phyloP scores from a whole-genome alignment of 2,797 vertebrate genomes.

The Sebastes umbrosus region DNA sequence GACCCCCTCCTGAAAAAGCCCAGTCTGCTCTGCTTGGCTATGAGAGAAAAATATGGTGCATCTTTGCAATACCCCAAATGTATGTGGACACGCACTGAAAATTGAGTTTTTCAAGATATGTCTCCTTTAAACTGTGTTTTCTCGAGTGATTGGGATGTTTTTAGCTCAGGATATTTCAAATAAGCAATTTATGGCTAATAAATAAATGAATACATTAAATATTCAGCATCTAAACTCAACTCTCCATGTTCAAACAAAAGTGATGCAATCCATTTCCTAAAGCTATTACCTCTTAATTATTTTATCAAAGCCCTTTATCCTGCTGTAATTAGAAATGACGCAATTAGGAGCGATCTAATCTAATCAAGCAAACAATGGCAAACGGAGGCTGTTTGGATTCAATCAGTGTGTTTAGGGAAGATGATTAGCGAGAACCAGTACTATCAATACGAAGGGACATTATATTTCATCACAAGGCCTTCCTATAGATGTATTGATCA shows the following conservation, averaged over 20 bases:
- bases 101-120: too few relatives aligned
- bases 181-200: neutral
- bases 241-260: constrained; percentile 1
- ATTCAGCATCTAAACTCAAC: neutral
- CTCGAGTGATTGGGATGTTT: neutral
- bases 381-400: neutral
- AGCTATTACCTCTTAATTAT: neutral
- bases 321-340: constrained; percentile 1
- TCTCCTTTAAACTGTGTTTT: too few relatives aligned
- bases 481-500: neutral
- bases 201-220: neutral
- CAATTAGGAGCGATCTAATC: constrained; percentile 13
- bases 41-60: too few relatives aligned
- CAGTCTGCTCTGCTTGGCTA: too few relatives aligned
- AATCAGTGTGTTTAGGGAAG: constrained; percentile 8
- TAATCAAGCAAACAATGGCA: constrained; percentile 25
- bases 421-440: neutral
- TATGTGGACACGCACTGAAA: too few relatives aligned
- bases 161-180: neutral
- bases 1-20: too few relatives aligned
- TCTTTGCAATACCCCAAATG: too few relatives aligned
- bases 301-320: neutral
- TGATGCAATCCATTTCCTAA: constrained; percentile 4
- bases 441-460: neutral
- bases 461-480: constrained; percentile 5